These are phyloP conservation scores for Lepidurus couesii DNA, from an alignment of 1,140 invertebrate species.

Conservation along the genomic window DNA sequence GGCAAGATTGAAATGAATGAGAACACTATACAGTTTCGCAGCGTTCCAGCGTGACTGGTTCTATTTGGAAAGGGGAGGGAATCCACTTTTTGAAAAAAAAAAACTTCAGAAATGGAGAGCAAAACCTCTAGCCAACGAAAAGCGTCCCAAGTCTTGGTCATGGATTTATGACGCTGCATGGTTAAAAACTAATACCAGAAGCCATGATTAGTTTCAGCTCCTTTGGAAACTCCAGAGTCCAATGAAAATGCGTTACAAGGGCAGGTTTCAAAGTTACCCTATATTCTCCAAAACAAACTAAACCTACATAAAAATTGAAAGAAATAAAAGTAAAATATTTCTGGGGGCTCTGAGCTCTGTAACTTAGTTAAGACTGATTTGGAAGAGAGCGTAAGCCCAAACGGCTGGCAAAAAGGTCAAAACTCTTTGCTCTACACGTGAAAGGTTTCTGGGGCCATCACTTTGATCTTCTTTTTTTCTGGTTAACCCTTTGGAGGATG, in stretches of 20 bases:
- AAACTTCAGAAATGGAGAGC: background rate
- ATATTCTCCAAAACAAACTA: too few species aligned
- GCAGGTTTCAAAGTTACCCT: too few species aligned
- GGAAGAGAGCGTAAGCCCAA: too few species aligned
- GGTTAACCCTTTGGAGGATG: too few species aligned
- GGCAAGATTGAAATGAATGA: slow-evolving; percentile 5
- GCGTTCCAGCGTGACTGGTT: background rate
- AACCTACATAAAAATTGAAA: too few species aligned
- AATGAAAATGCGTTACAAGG: background rate
- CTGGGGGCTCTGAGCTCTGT: too few species aligned
- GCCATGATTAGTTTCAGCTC: slow-evolving; percentile 10
- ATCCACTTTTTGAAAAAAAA: background rate
- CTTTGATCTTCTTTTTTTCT: too few species aligned
- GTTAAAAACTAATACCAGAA: slow-evolving; percentile 22
- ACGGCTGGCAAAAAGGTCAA: too few species aligned
- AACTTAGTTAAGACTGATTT: too few species aligned
- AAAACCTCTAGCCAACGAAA: background rate
- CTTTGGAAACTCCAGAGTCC: background rate
- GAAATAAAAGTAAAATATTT: too few species aligned
- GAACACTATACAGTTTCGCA: background rate
- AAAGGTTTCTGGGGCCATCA: too few species aligned
- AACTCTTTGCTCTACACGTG: too few species aligned
- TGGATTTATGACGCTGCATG: slow-evolving; percentile 5
- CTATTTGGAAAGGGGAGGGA: background rate
- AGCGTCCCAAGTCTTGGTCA: background rate